Base-by-base conservation (phyloP, 1,140 invertebrate species). In the Rhyzopertha dominica region DNA sequence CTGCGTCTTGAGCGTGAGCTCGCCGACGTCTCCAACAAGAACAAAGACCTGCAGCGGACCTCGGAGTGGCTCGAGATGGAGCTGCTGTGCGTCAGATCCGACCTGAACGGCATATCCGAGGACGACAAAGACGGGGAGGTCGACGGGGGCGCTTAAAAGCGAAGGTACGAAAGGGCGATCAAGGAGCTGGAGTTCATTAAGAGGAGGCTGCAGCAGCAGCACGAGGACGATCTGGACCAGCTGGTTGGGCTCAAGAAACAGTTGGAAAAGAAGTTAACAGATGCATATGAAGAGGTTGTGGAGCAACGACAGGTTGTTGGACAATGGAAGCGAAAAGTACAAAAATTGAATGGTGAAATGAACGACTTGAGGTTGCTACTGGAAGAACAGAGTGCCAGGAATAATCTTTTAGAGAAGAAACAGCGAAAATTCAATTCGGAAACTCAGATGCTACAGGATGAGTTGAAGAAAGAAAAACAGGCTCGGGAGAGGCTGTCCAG, bases 401-500 rank as follows among this genome's bases (percentile, higher is more conserved):
- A 94, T 70, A 87, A 89, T 67, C 71, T 95, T 20, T 75, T 97
- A 10, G 94, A 97, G 68, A 94, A 95, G 67, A 93, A 95, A 56
- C 92, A 96, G 67, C 78, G 91, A 59, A 87, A 87, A 73, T 94
- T 93, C 68, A 90, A 95, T 71, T 77, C 81, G n/a, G 91, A 95
- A 62, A 78, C 89, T 12, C 82, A 85, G 57, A 76, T 84, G 45
- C 72, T 87, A 5, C 82, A 89, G 59, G 90, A 95, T 58, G 87
- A 92, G 56, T 68, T 87, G 5, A 78, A 86, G 44, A 81, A 87
- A 53, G 91, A 95, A 63, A 79, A 80, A 46, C 69, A 78, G 19
- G 72, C 80, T 40, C 80, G 84, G 49, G 91, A 95, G 49, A 76
- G 89, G 46, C 63, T 87, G n/a, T 75, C 82, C 7, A 73, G 89